phyloP scores from a whole-genome alignment of 2,888 invertebrate genomes.

The Drosophila neonasuta region DNA sequence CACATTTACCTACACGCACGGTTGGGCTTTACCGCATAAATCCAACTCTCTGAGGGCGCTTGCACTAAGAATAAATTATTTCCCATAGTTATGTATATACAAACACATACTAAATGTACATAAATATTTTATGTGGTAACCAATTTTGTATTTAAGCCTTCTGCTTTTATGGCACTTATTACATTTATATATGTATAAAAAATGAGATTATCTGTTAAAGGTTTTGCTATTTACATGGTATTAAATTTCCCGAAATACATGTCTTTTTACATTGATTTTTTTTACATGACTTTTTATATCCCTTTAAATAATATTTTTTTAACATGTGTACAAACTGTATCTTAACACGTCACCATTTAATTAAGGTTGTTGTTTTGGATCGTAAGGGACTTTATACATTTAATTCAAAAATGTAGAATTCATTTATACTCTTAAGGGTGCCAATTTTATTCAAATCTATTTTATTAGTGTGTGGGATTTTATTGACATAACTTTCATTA shows the following conservation, averaged over 20 bases:
- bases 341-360: conserved; percentile 4
- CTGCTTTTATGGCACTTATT: conserved; percentile 77
- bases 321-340: too few relatives aligned
- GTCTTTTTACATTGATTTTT: conserved; percentile 10
- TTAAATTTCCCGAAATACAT: conserved; percentile 21
- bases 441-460: not conserved
- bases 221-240: conserved; percentile 15
- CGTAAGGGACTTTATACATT: not conserved
- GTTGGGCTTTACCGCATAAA: conserved; percentile 20
- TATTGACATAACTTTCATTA: conserved; percentile 50
- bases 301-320: conserved; percentile 1
- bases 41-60: conserved; percentile 40
- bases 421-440: not conserved
- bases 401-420: not conserved
- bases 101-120: conserved; percentile 23
- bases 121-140: conserved; percentile 32
- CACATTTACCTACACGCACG: conserved; percentile 28
- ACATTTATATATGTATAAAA: conserved; percentile 53
- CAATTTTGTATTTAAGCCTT: conserved; percentile 59
- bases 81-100: conserved; percentile 25
- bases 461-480: conserved; percentile 14
- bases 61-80: conserved; percentile 52
- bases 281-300: not conserved
- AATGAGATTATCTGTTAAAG: conserved; percentile 74
- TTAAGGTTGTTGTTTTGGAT: conserved; percentile 6